These are phyloP conservation scores for Megaptera novaeangliae DNA, from an alignment of 2,113 vertebrate genomes.

Conservation along the genomic window DNA sequence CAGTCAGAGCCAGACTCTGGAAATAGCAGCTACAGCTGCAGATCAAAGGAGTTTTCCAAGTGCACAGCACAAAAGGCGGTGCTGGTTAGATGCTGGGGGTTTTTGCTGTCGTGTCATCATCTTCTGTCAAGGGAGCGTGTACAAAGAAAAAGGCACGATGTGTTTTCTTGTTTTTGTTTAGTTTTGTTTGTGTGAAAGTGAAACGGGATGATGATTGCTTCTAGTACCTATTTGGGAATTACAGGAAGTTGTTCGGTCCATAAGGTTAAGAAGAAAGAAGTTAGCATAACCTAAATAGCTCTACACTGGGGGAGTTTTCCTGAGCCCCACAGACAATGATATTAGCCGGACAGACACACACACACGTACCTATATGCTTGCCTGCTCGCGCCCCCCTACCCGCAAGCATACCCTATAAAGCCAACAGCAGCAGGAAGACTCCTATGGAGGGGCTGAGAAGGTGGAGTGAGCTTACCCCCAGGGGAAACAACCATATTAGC, in stretches of 20 bases:
- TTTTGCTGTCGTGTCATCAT: neutral
- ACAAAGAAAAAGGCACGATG: neutral
- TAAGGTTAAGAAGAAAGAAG: neutral
- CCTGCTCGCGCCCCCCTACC: neutral
- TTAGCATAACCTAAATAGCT: neutral
- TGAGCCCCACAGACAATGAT: neutral
- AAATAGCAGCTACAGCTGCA: slow-evolving; percentile 39
- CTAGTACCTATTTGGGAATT: neutral
- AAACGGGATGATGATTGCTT: neutral
- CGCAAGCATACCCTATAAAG: neutral
- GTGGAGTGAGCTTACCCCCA: neutral
- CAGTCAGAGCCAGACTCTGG: neutral
- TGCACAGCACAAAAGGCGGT: neutral
- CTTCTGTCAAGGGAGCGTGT: neutral
- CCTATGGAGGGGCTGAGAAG: neutral
- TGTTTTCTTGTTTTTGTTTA: neutral
- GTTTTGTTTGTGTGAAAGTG: neutral
- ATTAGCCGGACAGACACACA: neutral
- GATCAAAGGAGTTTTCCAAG: slow-evolving; percentile 23
- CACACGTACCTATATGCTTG: rapidly evolving
- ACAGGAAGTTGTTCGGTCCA: neutral
- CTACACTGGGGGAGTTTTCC: neutral
- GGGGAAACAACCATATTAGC: neutral
- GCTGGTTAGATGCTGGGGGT: neutral
- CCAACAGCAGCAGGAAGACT: neutral